Base-by-base conservation (phyloP, 2,113 vertebrate species). In the Cheirogaleus medius region DNA sequence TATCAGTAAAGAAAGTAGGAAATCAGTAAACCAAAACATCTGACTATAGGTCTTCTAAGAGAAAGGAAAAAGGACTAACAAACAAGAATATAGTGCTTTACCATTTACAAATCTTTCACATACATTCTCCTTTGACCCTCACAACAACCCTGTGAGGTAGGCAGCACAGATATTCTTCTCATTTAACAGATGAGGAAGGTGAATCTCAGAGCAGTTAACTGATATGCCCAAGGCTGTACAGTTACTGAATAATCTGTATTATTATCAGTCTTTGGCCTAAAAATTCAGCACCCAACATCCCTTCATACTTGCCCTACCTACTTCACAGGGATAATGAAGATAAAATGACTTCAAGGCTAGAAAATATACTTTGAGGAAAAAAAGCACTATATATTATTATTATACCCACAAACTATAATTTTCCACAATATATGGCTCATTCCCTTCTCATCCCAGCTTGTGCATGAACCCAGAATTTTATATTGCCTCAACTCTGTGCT, bases 71-170 rank as follows among this genome's bases (percentile, higher is more conserved):
- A 88, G 63, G 77, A 98, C 94, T 97, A 92, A 94, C 60, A 90
- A 96, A 74, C 81, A 93, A 94, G 97, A 95, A 97, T 71, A 95
- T 87, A 96, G 88, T 90, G 87, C 92, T 96, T 97, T 97, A 97
- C 95, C 97, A 69, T 96, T 97, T 97, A 96, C 90, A 97, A 0
- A 84, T 95, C 95, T 97, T 97, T 91, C 97, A 97, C 58, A 95
- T 97, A 97, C 90, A 98, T 97, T 93, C 95, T 97, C 94, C 93
- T 97, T 94, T 96, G 78, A 97, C 90, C 97, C 97, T 98, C 98
- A 97, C 98, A 98, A 97, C 98, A 98, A 96, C 97, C 97, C 98
- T 98, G 97, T 98, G 98, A 98, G 97, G 98, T 97, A 96, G 97
- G 98, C 97, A 97, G 96, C 95, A 97, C 92, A 83, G 47, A 96